Conservation (phyloP, 2,113 vertebrate species). For the Synchiropus splendidus region DNA sequence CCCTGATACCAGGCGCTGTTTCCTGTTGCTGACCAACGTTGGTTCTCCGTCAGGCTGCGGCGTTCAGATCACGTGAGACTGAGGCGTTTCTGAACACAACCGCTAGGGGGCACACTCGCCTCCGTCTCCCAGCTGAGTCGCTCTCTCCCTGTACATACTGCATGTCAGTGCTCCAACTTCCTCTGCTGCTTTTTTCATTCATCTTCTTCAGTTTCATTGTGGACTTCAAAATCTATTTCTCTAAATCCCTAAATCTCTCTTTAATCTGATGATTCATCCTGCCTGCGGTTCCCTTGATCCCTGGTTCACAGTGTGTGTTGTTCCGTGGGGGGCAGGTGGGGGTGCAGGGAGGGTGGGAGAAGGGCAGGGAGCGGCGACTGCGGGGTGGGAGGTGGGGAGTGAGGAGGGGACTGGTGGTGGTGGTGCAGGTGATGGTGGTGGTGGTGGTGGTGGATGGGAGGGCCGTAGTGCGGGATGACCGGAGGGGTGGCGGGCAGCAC, state of each 20-base stretch:
- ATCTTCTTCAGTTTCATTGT: constrained; percentile 16
- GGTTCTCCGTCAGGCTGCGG: constrained; percentile 26
- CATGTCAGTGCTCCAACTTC: constrained; percentile 25
- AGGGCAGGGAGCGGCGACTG: constrained; percentile 74
- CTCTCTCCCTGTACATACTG: constrained; percentile 50
- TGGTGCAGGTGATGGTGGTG: constrained; percentile 70
- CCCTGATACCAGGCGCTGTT: no score
- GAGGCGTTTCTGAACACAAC: constrained; percentile 1
- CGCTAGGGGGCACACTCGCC: no score
- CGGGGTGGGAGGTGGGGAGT: constrained; percentile 73
- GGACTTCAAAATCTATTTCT: constrained; percentile 16
- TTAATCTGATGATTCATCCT: constrained; percentile 1
- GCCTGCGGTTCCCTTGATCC: constrained; percentile 34
- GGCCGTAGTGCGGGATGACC: constrained; percentile 57
- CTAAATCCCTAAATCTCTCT: constrained; percentile 12
- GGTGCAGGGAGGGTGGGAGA: constrained; percentile 66
- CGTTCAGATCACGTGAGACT: constrained; percentile 32
- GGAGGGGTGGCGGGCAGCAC: constrained; percentile 56
- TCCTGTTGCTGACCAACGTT: background rate
- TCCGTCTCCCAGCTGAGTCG: no score
- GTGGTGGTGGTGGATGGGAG: constrained; percentile 54
- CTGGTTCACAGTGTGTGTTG: constrained; percentile 79
- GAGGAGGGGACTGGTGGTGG: constrained; percentile 61
- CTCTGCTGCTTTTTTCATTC: constrained; percentile 11
- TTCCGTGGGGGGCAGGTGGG: constrained; percentile 69